Evolutionary conservation across 2,113 vertebrate species (phyloP).

Genomic region (Vanacampus margaritifer): DNA sequence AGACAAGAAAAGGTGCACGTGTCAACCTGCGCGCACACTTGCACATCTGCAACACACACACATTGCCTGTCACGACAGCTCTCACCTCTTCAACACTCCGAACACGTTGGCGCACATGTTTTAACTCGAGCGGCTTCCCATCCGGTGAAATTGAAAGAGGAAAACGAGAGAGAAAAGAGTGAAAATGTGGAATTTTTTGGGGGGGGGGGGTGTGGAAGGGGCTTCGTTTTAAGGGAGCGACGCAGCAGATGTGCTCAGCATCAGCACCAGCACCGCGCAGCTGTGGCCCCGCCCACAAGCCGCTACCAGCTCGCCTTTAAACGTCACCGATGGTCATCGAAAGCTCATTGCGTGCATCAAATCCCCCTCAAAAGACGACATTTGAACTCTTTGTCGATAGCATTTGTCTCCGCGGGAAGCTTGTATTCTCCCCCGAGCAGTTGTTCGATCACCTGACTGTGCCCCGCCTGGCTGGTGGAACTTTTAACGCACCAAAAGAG

Average conservation of each 20-base stretch:
- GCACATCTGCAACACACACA: background rate
- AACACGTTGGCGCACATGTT: constrained; percentile 78
- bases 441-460: constrained; percentile 52
- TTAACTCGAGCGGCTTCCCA: constrained; percentile 59
- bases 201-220: no score
- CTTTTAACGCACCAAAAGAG: background rate
- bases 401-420: no score
- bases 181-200: background rate
- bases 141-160: constrained; percentile 23
- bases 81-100: constrained; percentile 78
- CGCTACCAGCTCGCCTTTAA: background rate
- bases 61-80: background rate
- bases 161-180: background rate
- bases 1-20: background rate
- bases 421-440: no score
- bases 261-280: constrained; percentile 7
- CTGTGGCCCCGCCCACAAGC: constrained; percentile 9
- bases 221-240: background rate
- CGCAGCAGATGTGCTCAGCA: constrained; percentile 11
- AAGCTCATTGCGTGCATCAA: background rate
- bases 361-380: background rate
- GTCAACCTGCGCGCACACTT: background rate
- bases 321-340: background rate
- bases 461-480: constrained; percentile 41
- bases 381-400: no score